Percentiles rank a stretch among this genome's conserved stretches.
Evolutionary conservation across 2,113 vertebrate genomes (phyloP).

Genomic region (Myotis brandtii): DNA sequence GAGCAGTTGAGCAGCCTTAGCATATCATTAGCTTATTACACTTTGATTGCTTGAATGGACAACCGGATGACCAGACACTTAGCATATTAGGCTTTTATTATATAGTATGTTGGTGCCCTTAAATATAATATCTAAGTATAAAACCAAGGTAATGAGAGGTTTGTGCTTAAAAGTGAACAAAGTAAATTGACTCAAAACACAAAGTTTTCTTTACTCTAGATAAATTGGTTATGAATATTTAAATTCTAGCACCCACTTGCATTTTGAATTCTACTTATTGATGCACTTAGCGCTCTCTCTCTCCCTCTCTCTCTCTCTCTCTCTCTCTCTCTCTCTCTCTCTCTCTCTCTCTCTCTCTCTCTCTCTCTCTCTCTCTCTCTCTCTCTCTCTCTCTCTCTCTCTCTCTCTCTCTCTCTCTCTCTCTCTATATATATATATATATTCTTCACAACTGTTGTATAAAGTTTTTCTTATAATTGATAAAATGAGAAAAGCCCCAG

Average conservation of each 20-base stretch:
- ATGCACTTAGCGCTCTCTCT: neutral
- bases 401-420: too few relatives aligned
- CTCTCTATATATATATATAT: too few relatives aligned
- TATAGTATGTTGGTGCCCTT: neutral
- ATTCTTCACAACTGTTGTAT: neutral
- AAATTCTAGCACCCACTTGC: neutral
- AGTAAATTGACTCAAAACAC: neutral
- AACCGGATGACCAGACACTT: too few relatives aligned
- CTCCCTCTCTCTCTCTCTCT: neutral
- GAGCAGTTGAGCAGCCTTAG: too few relatives aligned
- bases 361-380: neutral
- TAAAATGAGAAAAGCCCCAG: neutral
- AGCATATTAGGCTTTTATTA: too few relatives aligned
- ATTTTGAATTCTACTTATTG: neutral
- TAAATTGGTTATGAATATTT: neutral
- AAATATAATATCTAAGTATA: neutral
- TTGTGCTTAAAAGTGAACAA: neutral
- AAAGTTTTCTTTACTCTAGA: neutral
- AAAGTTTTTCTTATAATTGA: neutral
- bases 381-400: neutral
- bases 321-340: neutral
- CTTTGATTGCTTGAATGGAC: too few relatives aligned
- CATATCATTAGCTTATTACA: too few relatives aligned
- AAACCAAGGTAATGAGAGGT: slow-evolving; percentile 16
- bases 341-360: neutral